Conservation (phyloP, 2,888 invertebrate genomes). For the Malthinus flaveolus region DNA sequence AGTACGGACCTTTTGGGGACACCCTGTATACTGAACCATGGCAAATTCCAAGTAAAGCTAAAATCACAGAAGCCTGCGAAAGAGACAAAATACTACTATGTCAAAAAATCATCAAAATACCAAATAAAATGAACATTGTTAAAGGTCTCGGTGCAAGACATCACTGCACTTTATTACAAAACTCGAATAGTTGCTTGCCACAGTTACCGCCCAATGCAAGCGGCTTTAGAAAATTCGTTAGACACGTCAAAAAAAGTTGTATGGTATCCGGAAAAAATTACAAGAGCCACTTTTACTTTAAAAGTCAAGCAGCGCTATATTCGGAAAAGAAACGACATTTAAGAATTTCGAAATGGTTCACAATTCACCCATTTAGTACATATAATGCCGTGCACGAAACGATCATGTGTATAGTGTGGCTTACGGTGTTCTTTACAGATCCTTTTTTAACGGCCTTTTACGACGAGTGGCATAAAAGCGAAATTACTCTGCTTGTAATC, state of each 20-base stretch:
- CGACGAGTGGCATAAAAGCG: neutral
- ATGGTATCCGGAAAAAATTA: constrained; percentile 44
- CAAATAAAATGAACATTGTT: too few relatives aligned
- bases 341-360: constrained; percentile 43
- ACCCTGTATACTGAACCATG: too few relatives aligned
- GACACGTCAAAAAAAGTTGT: constrained; percentile 45
- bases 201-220: constrained; percentile 48
- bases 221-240: constrained; percentile 41
- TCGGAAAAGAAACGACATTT: constrained; percentile 47
- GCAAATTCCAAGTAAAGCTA: too few relatives aligned
- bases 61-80: too few relatives aligned
- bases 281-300: constrained; percentile 40
- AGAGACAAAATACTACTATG: too few relatives aligned
- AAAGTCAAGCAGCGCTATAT: constrained; percentile 48
- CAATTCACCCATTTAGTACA: constrained; percentile 50
- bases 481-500: neutral
- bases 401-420: constrained; percentile 24
- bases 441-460: constrained; percentile 24
- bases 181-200: constrained; percentile 47
- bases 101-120: too few relatives aligned
- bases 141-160: constrained; percentile 33
- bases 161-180: constrained; percentile 41
- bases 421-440: constrained; percentile 22
- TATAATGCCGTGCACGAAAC: constrained; percentile 23
- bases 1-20: too few relatives aligned